Base-by-base conservation (phyloP, 2,888 invertebrate genomes). In the Ophion ventricosus region DNA sequence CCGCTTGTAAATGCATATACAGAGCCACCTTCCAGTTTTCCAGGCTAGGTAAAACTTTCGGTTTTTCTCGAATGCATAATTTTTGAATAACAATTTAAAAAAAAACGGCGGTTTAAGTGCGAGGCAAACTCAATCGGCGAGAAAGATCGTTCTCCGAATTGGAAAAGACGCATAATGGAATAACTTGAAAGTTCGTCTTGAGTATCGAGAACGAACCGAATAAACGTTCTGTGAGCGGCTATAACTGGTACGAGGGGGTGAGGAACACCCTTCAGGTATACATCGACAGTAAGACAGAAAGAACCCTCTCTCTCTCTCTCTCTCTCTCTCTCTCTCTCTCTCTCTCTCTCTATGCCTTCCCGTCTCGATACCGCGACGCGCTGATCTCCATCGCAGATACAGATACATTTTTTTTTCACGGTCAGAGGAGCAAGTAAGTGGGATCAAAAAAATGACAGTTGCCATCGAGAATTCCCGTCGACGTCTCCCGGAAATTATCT, bases 341-440 rank as follows among this genome's bases (percentile, higher is more conserved):
- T 61, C 61, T 8, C 26, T 26, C 26, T 17, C 26, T 61, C 26
- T 61, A 14, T 61, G 25, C 25, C 67, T 49, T 49, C 25, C 67
- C 49, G 59, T 70, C 23, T 66, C 66, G 64, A 63, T 80, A 76
- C 76, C 74, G 74, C 56, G 63, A 73, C 57, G 69, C 23, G 76
- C 76, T 67, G 76, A 83, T 83, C 83, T 77, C 43, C 67, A 67
- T 83, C 76, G 66, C 20, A 76, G 76, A 83, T 74, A 80, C 72
- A 72, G 57, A 25, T 76, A 17, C n/a, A 35, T 66, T 73, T 77
- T 69, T 76, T 56, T 82, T 75, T 73, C n/a, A 66, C 75, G 84
- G 70, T 56, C 81, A 61, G 54, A 84, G 43, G 69, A 74, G 63
- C 67, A 67, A 35, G 17, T 59, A 77, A 80, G 56, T 74, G 25